Evolutionary conservation across 2,888 invertebrate genomes (phyloP).

Genomic region (Volucella inanis): DNA sequence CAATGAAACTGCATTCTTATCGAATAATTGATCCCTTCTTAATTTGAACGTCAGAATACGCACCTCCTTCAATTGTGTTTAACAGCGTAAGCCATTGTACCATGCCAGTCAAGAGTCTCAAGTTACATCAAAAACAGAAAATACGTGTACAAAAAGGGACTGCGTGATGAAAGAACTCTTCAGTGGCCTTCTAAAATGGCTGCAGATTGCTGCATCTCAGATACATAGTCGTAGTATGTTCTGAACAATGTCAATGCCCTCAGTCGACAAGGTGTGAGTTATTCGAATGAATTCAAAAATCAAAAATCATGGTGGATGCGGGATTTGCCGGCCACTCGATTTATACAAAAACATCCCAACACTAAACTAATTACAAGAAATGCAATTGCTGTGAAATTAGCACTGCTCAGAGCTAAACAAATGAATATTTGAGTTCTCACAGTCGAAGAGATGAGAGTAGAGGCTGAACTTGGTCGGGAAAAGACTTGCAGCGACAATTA

Average conservation of each 20-base stretch:
- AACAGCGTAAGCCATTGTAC: conserved; percentile 48
- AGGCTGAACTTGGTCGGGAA: not conserved
- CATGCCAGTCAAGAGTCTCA: conserved; percentile 59
- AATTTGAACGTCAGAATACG: conserved; percentile 29
- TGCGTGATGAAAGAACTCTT: not conserved
- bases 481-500: conserved; percentile 1
- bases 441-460: not conserved
- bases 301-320: conserved; percentile 30
- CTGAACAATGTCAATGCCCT: conserved; percentile 35
- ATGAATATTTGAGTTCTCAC: conserved; percentile 37
- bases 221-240: conserved; percentile 8
- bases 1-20: conserved; percentile 58
- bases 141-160: conserved; percentile 16
- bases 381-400: conserved; percentile 54
- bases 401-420: conserved; percentile 39
- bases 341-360: not conserved
- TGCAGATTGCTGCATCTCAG: conserved; percentile 8
- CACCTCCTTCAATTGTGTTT: conserved; percentile 50
- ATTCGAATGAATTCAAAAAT: conserved; percentile 9
- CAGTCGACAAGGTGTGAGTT: not conserved
- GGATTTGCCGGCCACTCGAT: conserved; percentile 29
- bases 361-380: conserved; percentile 53
- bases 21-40: conserved; percentile 61
- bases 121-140: conserved; percentile 24
- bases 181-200: conserved; percentile 54